A percentile compares a stretch with the other conserved stretches of the same genome.
These are phyloP conservation scores for Epirrita christyi DNA, from an alignment of 2,888 invertebrate species.

Conservation along the genomic window DNA sequence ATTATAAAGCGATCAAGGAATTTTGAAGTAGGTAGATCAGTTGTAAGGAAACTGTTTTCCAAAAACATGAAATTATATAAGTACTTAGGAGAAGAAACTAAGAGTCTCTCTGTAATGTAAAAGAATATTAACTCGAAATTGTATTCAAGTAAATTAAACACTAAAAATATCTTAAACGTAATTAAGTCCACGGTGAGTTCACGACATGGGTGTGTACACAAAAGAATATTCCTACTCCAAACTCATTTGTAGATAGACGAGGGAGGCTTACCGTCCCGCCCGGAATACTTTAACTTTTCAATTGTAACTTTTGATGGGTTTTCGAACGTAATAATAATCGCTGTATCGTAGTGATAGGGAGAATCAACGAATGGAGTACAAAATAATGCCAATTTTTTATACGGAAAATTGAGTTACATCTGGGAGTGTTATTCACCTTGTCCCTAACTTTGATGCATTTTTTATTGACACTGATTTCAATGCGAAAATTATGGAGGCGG, in stretches of 20 bases:
- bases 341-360: slow-evolving; percentile 75
- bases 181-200: slow-evolving; percentile 53
- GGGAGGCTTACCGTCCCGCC: slow-evolving; percentile 74
- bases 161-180: slow-evolving; percentile 51
- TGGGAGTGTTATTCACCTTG: slow-evolving; percentile 68
- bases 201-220: slow-evolving; percentile 63
- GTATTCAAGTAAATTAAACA: slow-evolving; percentile 44
- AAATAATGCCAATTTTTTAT: slow-evolving; percentile 82
- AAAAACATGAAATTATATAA: background rate
- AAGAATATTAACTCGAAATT: slow-evolving; percentile 42
- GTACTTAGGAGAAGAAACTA: background rate
- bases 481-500: slow-evolving; percentile 40
- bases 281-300: slow-evolving; percentile 85
- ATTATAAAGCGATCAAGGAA: slow-evolving; percentile 13
- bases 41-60: slow-evolving; percentile 5
- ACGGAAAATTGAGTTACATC: slow-evolving; percentile 79
- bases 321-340: slow-evolving; percentile 84
- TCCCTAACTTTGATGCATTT: slow-evolving; percentile 61
- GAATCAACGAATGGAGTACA: slow-evolving; percentile 74
- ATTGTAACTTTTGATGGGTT: slow-evolving; percentile 85
- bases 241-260: slow-evolving; percentile 77
- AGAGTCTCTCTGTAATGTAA: slow-evolving; percentile 22
- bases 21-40: background rate
- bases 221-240: slow-evolving; percentile 78
- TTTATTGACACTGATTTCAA: slow-evolving; percentile 56